Conservation (phyloP, 2,113 vertebrate genomes). For the Lipophrys pholis region DNA sequence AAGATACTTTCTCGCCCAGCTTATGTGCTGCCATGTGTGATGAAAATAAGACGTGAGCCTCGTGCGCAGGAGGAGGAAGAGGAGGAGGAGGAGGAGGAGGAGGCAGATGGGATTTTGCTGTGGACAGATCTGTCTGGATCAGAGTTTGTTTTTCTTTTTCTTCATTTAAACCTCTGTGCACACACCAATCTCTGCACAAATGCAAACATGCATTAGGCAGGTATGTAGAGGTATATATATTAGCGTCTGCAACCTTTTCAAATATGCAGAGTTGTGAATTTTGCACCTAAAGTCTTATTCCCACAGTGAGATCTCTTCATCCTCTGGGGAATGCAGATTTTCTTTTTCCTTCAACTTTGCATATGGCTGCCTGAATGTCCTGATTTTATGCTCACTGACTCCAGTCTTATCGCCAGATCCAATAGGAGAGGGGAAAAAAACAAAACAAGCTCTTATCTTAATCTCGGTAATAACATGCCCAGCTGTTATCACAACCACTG, state of each 20-base stretch:
- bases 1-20: conserved; percentile 51
- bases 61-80: conserved; percentile 9
- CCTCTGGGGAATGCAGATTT: conserved; percentile 22
- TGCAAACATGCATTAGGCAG: neutral
- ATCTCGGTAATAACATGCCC: conserved; percentile 44
- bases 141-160: neutral
- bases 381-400: conserved; percentile 65
- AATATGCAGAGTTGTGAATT: conserved; percentile 23
- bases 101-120: conserved; percentile 11
- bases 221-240: neutral
- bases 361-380: conserved; percentile 49
- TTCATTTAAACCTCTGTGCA: neutral
- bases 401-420: conserved; percentile 45
- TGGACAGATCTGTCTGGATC: conserved; percentile 2
- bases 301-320: neutral
- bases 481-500: conserved; percentile 25
- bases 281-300: conserved; percentile 24
- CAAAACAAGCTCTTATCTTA: conserved; percentile 34
- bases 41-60: conserved; percentile 38
- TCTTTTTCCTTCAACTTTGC: conserved; percentile 23
- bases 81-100: conserved; percentile 11
- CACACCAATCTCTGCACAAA: neutral
- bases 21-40: conserved; percentile 43
- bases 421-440: conserved; percentile 2
- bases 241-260: neutral